Percentiles rank a stretch among this genome's conserved stretches.
These are phyloP conservation scores for Cyclophora punctaria DNA, from an alignment of 2,888 invertebrate genomes.

Conservation along the genomic window DNA sequence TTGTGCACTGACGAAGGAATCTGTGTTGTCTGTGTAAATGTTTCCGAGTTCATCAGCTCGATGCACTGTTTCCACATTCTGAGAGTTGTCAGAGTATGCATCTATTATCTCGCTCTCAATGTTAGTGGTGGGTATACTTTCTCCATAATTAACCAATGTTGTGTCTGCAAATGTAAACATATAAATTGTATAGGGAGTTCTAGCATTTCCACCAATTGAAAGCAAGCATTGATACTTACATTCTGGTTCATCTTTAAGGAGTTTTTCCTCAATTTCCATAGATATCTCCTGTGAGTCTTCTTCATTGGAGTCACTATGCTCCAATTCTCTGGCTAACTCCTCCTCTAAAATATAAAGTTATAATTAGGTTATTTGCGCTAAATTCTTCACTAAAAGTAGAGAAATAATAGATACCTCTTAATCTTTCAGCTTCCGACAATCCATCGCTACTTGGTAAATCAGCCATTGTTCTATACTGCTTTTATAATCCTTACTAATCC, in stretches of 20 bases:
- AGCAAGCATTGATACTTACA: constrained; percentile 32
- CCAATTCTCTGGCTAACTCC: constrained; percentile 61
- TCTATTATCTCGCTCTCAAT: constrained; percentile 50
- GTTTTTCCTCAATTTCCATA: constrained; percentile 64
- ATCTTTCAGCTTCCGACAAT: constrained; percentile 54
- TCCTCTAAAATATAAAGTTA: constrained; percentile 38
- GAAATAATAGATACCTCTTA: constrained; percentile 40
- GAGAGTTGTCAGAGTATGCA: constrained; percentile 51
- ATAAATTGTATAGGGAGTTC: neutral
- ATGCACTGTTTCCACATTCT: constrained; percentile 51
- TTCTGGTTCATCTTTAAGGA: constrained; percentile 68
- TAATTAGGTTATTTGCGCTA: neutral
- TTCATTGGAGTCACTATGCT: constrained; percentile 69
- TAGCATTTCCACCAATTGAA: neutral
- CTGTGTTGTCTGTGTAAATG: constrained; percentile 56
- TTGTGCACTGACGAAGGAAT: constrained; percentile 45
- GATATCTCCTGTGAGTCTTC: constrained; percentile 68
- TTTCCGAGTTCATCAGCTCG: constrained; percentile 62
- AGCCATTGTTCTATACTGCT: constrained; percentile 33
- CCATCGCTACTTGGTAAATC: constrained; percentile 50
- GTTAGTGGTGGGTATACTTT: constrained; percentile 36
- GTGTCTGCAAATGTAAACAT: constrained; percentile 42
- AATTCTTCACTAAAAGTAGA: too few relatives aligned
- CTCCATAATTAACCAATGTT: constrained; percentile 61
- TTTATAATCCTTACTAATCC: too few relatives aligned